Evolutionary conservation across 2,888 invertebrate species (phyloP).

Genomic region (Hirtodrosophila trivittata): DNA sequence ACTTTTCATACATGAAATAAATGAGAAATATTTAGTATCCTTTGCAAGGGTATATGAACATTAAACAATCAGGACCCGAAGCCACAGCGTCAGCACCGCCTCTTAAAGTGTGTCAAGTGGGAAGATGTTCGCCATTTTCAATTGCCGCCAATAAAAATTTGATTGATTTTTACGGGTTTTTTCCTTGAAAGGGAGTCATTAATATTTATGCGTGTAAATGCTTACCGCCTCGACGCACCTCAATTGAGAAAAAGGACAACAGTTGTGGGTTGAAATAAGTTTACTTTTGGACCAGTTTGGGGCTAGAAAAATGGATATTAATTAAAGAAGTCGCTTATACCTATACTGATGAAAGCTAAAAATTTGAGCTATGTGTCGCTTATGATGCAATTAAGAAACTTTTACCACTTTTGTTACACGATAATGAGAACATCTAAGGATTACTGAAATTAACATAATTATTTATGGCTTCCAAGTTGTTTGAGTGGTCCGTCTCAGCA

Average conservation of each 20-base stretch:
- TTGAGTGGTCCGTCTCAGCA: no score
- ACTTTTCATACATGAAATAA: no score
- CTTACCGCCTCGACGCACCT: conserved; percentile 48
- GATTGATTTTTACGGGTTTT: conserved; percentile 55
- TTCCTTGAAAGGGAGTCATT: conserved; percentile 22
- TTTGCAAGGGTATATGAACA: neutral
- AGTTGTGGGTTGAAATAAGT: conserved; percentile 6
- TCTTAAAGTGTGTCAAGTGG: conserved; percentile 22
- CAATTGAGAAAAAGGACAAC: conserved; percentile 24
- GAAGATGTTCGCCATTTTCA: conserved; percentile 42
- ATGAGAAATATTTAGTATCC: neutral
- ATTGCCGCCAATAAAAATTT: conserved; percentile 58
- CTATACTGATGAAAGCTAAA: conserved; percentile 35
- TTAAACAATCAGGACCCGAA: conserved; percentile 11
- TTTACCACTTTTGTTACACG: no score
- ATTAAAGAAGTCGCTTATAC: conserved; percentile 1
- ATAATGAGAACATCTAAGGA: no score
- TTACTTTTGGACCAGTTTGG: conserved; percentile 4
- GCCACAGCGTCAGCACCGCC: no score
- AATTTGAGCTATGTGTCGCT: conserved; percentile 5
- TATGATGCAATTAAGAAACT: no score
- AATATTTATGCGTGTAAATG: conserved; percentile 70
- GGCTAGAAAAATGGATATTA: conserved; percentile 12
- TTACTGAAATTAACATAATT: no score
- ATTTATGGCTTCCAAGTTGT: no score